These are phyloP conservation scores for Zalophus californianus DNA, from an alignment of 2,797 vertebrate species.

Conservation along the genomic window DNA sequence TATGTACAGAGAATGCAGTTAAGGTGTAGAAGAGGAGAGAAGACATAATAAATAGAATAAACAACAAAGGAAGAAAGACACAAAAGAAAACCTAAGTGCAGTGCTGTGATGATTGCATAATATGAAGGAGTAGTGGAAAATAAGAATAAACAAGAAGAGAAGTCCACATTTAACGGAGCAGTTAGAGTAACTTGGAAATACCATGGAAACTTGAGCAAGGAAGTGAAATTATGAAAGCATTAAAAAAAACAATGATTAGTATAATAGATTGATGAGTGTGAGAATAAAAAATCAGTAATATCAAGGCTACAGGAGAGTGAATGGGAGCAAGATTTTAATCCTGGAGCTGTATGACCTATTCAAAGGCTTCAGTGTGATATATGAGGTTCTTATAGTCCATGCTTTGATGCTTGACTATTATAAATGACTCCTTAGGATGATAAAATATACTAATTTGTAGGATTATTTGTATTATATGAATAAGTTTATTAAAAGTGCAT, in stretches of 20 bases:
- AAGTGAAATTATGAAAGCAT: neutral
- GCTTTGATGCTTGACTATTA: neutral
- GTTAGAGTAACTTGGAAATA: neutral
- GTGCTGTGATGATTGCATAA: neutral
- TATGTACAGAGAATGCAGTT: neutral
- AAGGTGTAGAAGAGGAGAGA: neutral
- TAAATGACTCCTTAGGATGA: neutral
- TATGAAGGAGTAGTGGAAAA: neutral
- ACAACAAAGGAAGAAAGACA: neutral
- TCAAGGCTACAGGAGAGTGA: neutral
- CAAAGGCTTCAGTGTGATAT: neutral
- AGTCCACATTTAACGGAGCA: neutral
- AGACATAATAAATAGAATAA: neutral
- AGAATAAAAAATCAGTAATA: neutral
- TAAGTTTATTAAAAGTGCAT: neutral
- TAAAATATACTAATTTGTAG: neutral
- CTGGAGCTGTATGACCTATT: neutral
- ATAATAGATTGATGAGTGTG: neutral
- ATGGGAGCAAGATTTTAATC: neutral
- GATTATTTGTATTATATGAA: neutral
- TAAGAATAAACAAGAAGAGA: neutral
- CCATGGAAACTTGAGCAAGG: neutral
- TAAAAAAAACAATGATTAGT: neutral
- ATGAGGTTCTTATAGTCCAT: neutral
- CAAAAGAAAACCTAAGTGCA: neutral